Percentiles rank a stretch among this genome's conserved stretches.
phyloP scores from a whole-genome alignment of 2,113 vertebrate genomes.

The Ploceus nigricollis region DNA sequence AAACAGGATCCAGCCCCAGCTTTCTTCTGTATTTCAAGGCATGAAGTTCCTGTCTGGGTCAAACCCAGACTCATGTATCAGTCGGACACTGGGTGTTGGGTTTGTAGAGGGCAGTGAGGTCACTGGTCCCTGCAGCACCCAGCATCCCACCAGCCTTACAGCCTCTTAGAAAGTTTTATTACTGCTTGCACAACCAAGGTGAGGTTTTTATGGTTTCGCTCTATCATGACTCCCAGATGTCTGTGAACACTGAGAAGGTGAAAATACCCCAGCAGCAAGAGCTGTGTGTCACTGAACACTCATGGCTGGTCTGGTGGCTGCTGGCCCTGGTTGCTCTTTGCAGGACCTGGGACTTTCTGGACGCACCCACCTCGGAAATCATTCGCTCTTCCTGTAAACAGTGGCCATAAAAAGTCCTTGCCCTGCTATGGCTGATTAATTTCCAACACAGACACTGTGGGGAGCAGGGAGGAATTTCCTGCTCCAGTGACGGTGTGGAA shows the following conservation, averaged over 20 bases:
- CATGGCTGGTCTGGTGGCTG: not conserved
- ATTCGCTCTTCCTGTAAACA: accelerated
- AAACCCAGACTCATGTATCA: not conserved
- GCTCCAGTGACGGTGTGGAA: accelerated
- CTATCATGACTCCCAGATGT: accelerated
- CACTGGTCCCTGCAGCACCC: not conserved
- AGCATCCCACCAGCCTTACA: not conserved
- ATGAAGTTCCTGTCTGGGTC: not conserved
- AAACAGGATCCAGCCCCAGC: accelerated
- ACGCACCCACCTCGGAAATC: accelerated
- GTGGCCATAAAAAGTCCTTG: not conserved
- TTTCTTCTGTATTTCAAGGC: not conserved
- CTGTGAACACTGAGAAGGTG: accelerated
- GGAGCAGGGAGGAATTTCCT: not conserved
- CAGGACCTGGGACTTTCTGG: not conserved
- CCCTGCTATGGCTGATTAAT: not conserved
- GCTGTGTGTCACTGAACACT: not conserved
- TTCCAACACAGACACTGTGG: accelerated
- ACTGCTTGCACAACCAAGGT: not conserved
- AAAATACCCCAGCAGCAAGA: not conserved
- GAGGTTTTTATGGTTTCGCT: not conserved
- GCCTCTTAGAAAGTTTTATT: not conserved
- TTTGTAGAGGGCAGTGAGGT: not conserved
- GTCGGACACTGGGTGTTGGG: not conserved
- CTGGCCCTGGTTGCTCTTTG: not conserved